Evolutionary conservation across 2,888 invertebrate genomes (phyloP), one percentile per base, ranked within the genome.

Genomic region (Sthenelais limicola): DNA sequence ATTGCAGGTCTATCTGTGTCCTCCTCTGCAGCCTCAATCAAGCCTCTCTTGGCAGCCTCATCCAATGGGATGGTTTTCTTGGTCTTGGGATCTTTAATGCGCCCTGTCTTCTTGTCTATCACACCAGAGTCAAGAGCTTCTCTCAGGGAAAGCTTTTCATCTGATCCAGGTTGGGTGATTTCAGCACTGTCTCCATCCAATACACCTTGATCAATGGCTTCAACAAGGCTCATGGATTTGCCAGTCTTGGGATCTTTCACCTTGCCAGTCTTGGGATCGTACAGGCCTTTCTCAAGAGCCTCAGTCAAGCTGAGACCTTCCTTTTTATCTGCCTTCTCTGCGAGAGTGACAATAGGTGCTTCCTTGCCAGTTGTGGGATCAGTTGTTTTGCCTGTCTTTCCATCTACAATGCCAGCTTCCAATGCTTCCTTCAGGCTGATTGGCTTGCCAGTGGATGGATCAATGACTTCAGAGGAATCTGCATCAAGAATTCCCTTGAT

Each of bases 71-170:
- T 89, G 83, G 92, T 92, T 52, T 91, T 90, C 82, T 94, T 94
- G 67, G 92, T 91, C 85, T 92, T 91, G 71, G 94, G 92, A 89
- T 97, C 94, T 7, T 78, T 77, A 73, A 84, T 84, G 0, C 83
- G 70, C 7, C 85, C 84, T 70, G 80, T 80, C 21, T 79, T 95
- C 5, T 96, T 94, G 83, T 96, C 96, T 87, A 92, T 92, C 58
- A 97, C 91, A 85, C 97, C 96, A 82, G 93, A 91, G 85, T 95
- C 94, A 82, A 97, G 96, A 33, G 96, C 96, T 43, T 43, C 49
- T 48, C 96, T 91, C 72, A 93, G 89, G 85, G 38, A 18, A 9
- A 62, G 18, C 35, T 21, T 38, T 12, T 15, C 38, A 18, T 95
- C 95, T 30, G 92, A 84, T 82, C 91, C 91, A 30, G 95, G 94